Percentiles rank a stretch among this genome's conserved stretches.
These are phyloP conservation scores for Mamestra configurata DNA, from an alignment of 1,140 invertebrate genomes.

Conservation along the genomic window DNA sequence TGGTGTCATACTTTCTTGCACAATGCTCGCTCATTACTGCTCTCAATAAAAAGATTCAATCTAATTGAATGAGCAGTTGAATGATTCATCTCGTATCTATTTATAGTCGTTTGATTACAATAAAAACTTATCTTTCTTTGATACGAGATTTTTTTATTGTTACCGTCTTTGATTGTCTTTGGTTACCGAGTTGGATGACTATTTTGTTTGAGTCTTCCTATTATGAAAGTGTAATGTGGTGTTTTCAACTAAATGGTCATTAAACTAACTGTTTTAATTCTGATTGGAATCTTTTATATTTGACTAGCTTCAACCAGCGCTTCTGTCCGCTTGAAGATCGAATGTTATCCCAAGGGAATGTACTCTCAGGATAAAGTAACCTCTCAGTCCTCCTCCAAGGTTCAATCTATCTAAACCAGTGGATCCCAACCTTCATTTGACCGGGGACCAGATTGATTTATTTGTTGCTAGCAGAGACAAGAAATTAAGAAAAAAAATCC, in stretches of 20 bases:
- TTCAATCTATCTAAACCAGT: no score
- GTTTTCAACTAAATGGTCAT: not conserved
- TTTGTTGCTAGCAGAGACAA: no score
- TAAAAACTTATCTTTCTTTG: conserved; percentile 12
- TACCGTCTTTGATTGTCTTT: not conserved
- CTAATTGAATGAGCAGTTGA: conserved; percentile 46
- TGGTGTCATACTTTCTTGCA: conserved; percentile 14
- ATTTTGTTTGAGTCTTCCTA: not conserved
- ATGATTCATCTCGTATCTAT: conserved; percentile 44
- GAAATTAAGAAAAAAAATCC: no score
- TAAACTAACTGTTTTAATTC: not conserved
- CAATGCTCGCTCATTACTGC: conserved; percentile 39
- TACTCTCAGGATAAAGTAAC: no score
- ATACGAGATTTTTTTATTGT: not conserved
- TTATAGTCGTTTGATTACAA: conserved; percentile 22
- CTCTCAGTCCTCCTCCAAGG: no score
- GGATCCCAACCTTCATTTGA: no score
- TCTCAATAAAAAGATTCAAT: conserved; percentile 40
- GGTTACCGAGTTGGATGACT: not conserved
- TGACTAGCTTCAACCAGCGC: no score
- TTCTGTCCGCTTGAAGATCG: no score
- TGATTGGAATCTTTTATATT: no score
- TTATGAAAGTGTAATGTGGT: not conserved
- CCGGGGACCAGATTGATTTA: no score
- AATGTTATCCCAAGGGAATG: no score